Evolutionary conservation across 2,797 vertebrate genomes (phyloP).

Genomic region (Geotrypetes seraphini): DNA sequence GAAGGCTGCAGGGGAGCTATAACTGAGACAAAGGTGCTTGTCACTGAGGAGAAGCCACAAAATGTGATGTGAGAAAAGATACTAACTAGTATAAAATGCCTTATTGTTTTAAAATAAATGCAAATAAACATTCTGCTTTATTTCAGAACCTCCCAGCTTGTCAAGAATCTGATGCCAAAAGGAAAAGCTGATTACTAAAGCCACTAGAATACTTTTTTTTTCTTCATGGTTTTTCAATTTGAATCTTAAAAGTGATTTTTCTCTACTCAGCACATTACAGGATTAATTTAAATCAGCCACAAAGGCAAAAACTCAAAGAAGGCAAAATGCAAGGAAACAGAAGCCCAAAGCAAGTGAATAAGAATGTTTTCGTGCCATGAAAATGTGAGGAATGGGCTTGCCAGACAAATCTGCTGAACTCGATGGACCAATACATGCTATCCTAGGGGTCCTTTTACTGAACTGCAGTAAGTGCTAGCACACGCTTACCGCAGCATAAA

Average conservation of each 20-base stretch:
- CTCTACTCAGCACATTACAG: slow-evolving; percentile 17
- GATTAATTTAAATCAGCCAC: no score
- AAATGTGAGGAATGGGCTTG: no score
- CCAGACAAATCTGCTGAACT: no score
- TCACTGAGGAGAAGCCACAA: slow-evolving; percentile 51
- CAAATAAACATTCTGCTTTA: slow-evolving; percentile 33
- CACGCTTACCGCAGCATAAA: no score
- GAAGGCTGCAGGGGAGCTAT: slow-evolving; percentile 55
- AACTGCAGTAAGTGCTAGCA: no score
- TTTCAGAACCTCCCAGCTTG: slow-evolving; percentile 31
- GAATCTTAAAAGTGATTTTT: slow-evolving; percentile 20
- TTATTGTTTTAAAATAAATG: slow-evolving; percentile 43
- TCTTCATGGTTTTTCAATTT: slow-evolving; percentile 21
- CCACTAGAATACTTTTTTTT: slow-evolving; percentile 16
- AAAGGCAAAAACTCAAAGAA: no score
- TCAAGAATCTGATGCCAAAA: slow-evolving; percentile 29
- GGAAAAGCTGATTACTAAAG: slow-evolving; percentile 29
- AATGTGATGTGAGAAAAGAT: slow-evolving; percentile 48
- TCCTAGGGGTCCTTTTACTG: no score
- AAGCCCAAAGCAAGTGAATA: no score
- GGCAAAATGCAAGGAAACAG: no score
- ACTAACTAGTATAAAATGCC: slow-evolving; percentile 47
- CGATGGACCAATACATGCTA: no score
- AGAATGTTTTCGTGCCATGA: no score
- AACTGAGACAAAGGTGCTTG: slow-evolving; percentile 50